Evolutionary conservation across 2,797 vertebrate genomes (phyloP).

Genomic region (Percopsis omiscomaycus): DNA sequence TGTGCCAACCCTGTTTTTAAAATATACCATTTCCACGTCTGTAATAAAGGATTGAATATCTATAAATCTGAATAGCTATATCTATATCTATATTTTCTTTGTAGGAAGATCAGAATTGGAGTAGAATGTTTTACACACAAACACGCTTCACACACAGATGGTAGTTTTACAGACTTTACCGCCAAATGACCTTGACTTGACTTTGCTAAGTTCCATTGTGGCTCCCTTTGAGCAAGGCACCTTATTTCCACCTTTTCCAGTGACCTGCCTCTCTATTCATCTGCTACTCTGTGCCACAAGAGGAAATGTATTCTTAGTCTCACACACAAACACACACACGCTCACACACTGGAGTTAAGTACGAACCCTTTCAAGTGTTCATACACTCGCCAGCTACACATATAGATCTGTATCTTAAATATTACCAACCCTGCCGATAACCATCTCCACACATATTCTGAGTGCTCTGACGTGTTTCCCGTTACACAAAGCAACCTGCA

Average conservation of each 20-base stretch:
- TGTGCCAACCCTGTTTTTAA: too few species aligned
- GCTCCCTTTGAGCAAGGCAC: conserved; percentile 15
- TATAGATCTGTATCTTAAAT: conserved; percentile 74
- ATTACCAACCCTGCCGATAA: conserved; percentile 64
- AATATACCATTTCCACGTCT: too few species aligned
- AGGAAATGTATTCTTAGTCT: conserved; percentile 31
- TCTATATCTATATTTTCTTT: too few species aligned
- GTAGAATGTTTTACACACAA: too few species aligned
- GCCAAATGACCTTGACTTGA: too few species aligned
- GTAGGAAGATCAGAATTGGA: too few species aligned
- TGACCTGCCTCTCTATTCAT: conserved; percentile 14
- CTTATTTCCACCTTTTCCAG: conserved; percentile 10
- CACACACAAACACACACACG: conserved; percentile 44
- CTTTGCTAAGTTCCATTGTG: not conserved
- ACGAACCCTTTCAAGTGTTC: conserved; percentile 64
- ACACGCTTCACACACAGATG: too few species aligned
- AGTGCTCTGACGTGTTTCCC: conserved; percentile 64
- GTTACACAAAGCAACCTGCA: conserved; percentile 70
- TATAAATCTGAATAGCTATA: too few species aligned
- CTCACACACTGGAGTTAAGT: conserved; percentile 2
- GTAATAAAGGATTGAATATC: too few species aligned
- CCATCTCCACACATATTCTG: conserved; percentile 60
- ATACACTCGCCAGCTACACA: conserved; percentile 61
- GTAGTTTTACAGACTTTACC: too few species aligned
- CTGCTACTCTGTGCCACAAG: conserved; percentile 29